Evolutionary conservation across 1,140 invertebrate genomes (phyloP).

Genomic region (Hyposmocoma kahamanoa): DNA sequence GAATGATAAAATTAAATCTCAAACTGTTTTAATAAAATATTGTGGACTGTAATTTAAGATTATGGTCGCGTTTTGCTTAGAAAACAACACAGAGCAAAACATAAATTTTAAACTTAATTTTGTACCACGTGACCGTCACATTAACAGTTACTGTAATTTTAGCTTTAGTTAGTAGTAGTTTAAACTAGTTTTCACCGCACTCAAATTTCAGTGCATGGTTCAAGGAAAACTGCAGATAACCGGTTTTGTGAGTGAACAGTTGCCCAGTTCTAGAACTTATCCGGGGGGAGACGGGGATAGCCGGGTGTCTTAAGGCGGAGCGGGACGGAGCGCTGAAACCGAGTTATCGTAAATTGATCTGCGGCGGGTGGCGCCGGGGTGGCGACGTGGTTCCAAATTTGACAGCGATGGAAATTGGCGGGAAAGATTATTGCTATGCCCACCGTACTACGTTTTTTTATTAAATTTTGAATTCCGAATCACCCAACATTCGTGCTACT

Average conservation of each 20-base stretch:
- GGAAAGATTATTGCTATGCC: slow-evolving; percentile 62
- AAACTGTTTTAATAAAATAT: too few species aligned
- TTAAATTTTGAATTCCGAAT: slow-evolving; percentile 20
- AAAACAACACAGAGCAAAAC: too few species aligned
- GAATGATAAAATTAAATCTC: too few species aligned
- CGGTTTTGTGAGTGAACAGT: slow-evolving; percentile 30
- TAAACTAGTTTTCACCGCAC: too few species aligned
- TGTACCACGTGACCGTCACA: too few species aligned
- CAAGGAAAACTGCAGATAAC: slow-evolving; percentile 21
- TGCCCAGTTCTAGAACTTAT: slow-evolving; percentile 54
- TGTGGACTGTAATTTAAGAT: too few species aligned
- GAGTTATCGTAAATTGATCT: slow-evolving; percentile 68
- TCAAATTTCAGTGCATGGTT: too few species aligned
- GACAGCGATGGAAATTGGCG: slow-evolving; percentile 71
- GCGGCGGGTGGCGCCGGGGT: slow-evolving; percentile 37
- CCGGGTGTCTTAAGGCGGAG: slow-evolving; percentile 56
- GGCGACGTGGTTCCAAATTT: slow-evolving; percentile 57
- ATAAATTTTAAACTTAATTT: too few species aligned
- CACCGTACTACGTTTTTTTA: too few species aligned
- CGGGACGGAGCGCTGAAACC: slow-evolving; percentile 44
- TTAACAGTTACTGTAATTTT: too few species aligned
- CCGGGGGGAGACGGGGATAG: slow-evolving; percentile 48
- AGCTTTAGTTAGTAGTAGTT: too few species aligned
- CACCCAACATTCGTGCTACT: neutral
- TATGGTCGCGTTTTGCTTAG: too few species aligned